A percentile compares a stretch with the other conserved stretches of the same genome.
Conservation (phyloP, 2,797 vertebrate genomes). For the Knipowitschia caucasica region DNA sequence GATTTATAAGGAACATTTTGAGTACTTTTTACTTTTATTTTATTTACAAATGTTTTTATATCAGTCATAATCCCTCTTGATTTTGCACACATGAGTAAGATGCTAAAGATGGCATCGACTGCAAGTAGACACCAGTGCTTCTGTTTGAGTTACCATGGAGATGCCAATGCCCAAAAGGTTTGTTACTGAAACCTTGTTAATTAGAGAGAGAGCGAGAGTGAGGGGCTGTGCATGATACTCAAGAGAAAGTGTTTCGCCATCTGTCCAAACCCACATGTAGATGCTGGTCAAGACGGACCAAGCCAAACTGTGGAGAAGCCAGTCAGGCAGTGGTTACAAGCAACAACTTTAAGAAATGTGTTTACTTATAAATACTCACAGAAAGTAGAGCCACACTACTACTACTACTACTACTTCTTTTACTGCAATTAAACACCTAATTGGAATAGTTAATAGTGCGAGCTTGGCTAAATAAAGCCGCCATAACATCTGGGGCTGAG, state of each 20-base stretch:
- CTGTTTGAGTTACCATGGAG: conserved; percentile 77
- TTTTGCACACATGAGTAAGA: no score
- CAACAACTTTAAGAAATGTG: no score
- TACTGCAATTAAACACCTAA: conserved; percentile 57
- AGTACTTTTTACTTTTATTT: no score
- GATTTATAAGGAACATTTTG: no score
- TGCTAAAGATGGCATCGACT: conserved; percentile 24
- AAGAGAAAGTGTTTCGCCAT: conserved; percentile 74
- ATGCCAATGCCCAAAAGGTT: conserved; percentile 79
- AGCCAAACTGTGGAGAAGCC: conserved; percentile 18
- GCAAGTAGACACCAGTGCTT: conserved; percentile 51
- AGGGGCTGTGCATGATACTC: conserved; percentile 58
- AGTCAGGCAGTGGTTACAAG: conserved; percentile 34
- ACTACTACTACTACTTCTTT: conserved; percentile 48
- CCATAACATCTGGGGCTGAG: conserved; percentile 55
- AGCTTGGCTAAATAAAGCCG: conserved; percentile 58
- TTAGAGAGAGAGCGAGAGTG: conserved; percentile 55
- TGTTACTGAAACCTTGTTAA: conserved; percentile 82
- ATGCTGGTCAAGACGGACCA: conserved; percentile 17
- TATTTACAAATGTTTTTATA: no score
- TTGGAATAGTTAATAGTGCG: conserved; percentile 49
- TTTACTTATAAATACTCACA: conserved; percentile 19
- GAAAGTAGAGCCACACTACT: conserved; percentile 17
- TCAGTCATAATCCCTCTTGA: no score
- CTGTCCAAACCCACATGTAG: conserved; percentile 71